These are phyloP conservation scores for Spilogale gracilis DNA, from an alignment of 2,113 vertebrate species.

Conservation along the genomic window DNA sequence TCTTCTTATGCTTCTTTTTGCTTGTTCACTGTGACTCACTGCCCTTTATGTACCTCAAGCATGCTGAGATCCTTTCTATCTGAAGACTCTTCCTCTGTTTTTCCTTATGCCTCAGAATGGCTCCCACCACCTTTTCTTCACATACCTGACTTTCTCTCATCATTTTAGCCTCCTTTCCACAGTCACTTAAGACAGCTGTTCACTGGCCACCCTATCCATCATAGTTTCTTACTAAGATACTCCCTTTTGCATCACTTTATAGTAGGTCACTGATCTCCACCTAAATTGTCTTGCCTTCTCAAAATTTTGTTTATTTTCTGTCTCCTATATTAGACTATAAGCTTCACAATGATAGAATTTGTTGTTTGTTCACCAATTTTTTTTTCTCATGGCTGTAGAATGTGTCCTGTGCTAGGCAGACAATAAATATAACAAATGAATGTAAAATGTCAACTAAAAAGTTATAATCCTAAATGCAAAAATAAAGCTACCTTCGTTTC, in stretches of 20 bases:
- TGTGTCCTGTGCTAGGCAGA: not conserved
- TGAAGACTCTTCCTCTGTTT: not conserved
- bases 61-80: not conserved
- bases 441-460: not conserved
- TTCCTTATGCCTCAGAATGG: not conserved
- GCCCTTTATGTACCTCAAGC: not conserved
- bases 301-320: not conserved
- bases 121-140: not conserved
- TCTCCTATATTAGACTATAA: not conserved
- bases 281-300: not conserved
- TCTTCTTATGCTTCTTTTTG: not conserved
- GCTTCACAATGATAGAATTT: not conserved
- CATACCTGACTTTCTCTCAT: not conserved
- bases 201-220: not conserved
- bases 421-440: conserved; percentile 26
- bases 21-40: not conserved
- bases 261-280: not conserved
- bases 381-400: not conserved
- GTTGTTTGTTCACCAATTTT: not conserved
- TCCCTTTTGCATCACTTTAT: not conserved
- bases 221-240: not conserved
- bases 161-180: not conserved
- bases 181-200: not conserved
- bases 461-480: not conserved
- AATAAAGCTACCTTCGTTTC: not conserved